Evolutionary conservation across 2,888 invertebrate species (phyloP), one percentile per base, ranked within the genome.

Genomic region (Dione juno): DNA sequence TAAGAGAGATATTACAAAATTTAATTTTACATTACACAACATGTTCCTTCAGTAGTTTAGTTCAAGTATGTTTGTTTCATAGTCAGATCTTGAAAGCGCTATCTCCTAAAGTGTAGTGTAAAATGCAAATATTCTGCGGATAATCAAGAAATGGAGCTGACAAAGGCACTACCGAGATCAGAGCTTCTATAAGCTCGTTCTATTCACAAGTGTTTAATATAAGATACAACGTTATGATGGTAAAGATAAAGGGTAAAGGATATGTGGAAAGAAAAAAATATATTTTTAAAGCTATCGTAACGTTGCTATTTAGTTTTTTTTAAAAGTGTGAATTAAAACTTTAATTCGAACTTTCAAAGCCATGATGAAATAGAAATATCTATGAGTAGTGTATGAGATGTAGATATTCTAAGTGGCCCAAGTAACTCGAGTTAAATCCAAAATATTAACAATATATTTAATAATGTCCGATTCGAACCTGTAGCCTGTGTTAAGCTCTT

Each of bases 91-190:
- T 14, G 41, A 43, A 9, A n/a, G 21, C 41, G 43, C 43, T 59
- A 37, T 37, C 35, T 37, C 14, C 54, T 59, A 43, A 59, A 43
- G 43, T 59, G 43, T 41, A 43, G 14, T 43, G 59, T 43, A 59
- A 59, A 59, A 59, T 59, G 59, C 59, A 59, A 59, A 59, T 59
- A 28, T 59, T 59, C 59, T 43, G 59, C 14, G 28, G 40, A 54
- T 54, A 54, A 59, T 59, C 59, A 59, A 59, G 59, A 59, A 43
- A 19, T 43, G 43, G 40, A 58, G 59, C 21, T 59, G 59, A 59
- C 43, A 43, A 59, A 43, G 21, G 43, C 43, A 21, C 10, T 59
- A 43, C 54, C n/a, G 21, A 59, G 59, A 41, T 21, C 28, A 21
- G 21, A 43, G 41, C 41, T 59, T 41, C 19, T 59, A 14, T 59